These are phyloP conservation scores for Maniola hyperantus DNA, from an alignment of 2,888 invertebrate species.

Conservation along the genomic window DNA sequence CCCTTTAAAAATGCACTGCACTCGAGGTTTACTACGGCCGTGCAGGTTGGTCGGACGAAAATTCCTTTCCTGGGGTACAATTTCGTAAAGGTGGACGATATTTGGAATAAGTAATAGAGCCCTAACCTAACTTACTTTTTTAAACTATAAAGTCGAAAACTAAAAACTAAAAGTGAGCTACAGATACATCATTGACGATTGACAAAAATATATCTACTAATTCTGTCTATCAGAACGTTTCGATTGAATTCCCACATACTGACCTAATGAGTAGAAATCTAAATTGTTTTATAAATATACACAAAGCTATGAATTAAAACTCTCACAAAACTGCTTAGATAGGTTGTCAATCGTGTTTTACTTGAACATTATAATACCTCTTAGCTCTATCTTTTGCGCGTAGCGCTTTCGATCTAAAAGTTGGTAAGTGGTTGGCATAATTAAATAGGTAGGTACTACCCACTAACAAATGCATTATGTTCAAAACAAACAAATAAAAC, in stretches of 20 bases:
- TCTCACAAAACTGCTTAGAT: neutral
- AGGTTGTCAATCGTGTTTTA: slow-evolving; percentile 4
- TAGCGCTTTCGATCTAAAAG: no score
- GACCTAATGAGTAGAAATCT: neutral
- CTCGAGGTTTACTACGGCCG: slow-evolving; percentile 72
- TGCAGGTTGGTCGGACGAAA: slow-evolving; percentile 76
- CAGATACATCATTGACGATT: neutral
- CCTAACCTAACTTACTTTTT: slow-evolving; percentile 23
- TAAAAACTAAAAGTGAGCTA: neutral
- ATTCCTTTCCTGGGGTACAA: slow-evolving; percentile 65
- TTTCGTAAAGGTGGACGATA: slow-evolving; percentile 69
- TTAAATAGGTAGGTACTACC: no score
- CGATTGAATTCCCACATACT: neutral
- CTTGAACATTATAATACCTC: neutral
- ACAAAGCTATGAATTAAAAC: neutral
- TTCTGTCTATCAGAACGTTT: neutral
- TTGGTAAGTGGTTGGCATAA: no score
- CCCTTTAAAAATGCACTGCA: slow-evolving; percentile 82
- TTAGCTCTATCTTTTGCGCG: neutral
- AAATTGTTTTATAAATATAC: slow-evolving; percentile 5
- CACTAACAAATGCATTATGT: no score
- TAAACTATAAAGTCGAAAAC: neutral
- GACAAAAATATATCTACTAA: neutral
- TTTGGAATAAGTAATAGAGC: slow-evolving; percentile 34
- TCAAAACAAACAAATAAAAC: no score